Evolutionary conservation across 2,113 vertebrate genomes (phyloP), one percentile per base, ranked within the genome.

Genomic region (Galemys pyrenaicus): DNA sequence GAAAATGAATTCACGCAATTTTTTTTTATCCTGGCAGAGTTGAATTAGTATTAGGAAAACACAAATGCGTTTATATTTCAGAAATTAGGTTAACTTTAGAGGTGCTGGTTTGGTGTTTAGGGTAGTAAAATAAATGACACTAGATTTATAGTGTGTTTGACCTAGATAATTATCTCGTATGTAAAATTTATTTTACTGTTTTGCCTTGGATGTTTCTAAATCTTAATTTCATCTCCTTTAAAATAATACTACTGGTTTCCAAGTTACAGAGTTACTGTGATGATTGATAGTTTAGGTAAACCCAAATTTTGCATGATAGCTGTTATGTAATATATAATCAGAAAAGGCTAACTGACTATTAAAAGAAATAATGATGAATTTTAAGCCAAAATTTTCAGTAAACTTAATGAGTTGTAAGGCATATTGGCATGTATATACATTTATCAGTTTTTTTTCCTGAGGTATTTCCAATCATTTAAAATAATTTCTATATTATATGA

Each of bases 11-110:
- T 46, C 28, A 67, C 26, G 71, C 84, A 7, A 9, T 79, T 51
- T 60, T 84, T 60, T 91, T 80, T 73, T 12, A 89, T 56, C 35
- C 71, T 89, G 74, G n/a, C 91, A 82, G n/a, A 92, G 28, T 44
- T 83, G 84, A 96, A 82, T 89, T 96, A 78, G 35, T 87, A 64
- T 84, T 56, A 93, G 54, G 81, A 91, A 79, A 96, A 91, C 28
- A 1, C 11, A 81, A 82, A 81, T 74, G 16, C 92, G 87, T 56
- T 67, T 37, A 54, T 86, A 86, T 49, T 39, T 88, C n/a, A 41
- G 58, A 92, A 86, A 82, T n/a, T 30, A 49, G n/a, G 3, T 22
- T 96, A 46, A 49, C 1, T 35, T 96, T 84, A 84, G 74, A 90
- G 41, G 51, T 65, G 13, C 19, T 92, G 80, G 26, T 56, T 87